Conservation (phyloP, 2,888 invertebrate species). For the Reticulitermes lucifugus region DNA sequence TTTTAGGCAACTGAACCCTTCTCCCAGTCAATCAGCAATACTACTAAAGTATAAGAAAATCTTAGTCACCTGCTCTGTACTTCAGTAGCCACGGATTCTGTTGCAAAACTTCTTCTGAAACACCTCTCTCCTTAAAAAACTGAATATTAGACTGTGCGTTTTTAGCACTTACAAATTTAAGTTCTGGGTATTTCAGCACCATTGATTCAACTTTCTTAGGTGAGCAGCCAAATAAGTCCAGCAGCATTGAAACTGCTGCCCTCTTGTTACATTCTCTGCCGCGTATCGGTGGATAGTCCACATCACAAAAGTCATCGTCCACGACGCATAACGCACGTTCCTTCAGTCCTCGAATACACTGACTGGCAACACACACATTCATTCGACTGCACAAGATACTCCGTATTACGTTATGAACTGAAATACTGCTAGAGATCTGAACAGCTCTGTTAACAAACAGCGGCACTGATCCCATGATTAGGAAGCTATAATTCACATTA, state of each 20-base stretch:
- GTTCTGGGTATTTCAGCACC: background rate
- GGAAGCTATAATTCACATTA: background rate
- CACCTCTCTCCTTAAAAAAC: constrained; percentile 55
- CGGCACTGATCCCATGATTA: background rate
- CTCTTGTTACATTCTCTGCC: background rate
- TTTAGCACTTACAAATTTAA: background rate
- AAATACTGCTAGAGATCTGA: background rate
- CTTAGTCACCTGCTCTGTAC: constrained; percentile 12
- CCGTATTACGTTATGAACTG: background rate
- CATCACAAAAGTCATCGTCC: background rate
- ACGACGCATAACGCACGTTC: background rate
- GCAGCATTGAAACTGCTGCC: background rate
- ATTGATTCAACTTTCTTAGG: background rate
- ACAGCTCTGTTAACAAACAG: background rate
- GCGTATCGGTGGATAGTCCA: background rate
- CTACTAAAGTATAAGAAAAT: too few species aligned
- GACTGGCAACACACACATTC: background rate
- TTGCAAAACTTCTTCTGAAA: constrained; percentile 56
- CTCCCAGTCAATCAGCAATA: too few species aligned
- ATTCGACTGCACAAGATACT: background rate
- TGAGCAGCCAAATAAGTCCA: background rate
- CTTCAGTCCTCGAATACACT: background rate
- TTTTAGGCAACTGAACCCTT: too few species aligned
- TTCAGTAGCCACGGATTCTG: constrained; percentile 58
- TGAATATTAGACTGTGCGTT: constrained; percentile 54